Evolutionary conservation across 2,888 invertebrate species (phyloP), one percentile per base, ranked within the genome.

Genomic region (Apotomis betuletana): DNA sequence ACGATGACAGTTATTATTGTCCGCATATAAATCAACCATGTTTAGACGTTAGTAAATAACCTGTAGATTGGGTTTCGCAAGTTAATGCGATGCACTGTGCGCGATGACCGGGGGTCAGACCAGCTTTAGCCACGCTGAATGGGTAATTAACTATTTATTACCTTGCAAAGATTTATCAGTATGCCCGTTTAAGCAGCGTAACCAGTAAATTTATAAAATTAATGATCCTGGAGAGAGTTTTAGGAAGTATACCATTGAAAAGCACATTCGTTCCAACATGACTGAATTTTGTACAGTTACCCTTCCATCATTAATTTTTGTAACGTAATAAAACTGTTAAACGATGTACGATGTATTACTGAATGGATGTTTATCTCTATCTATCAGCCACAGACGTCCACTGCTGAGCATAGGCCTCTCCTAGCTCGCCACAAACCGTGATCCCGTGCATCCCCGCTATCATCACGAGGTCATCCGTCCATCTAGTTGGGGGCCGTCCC

Each of bases 121-220:
- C 15, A 8, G 55, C 69, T 62, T 69, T 69, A 57, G 59, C 58
- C 46, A 44, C 59, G 27, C n/a, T 44, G 44, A 60, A 58, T 57
- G 57, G 27, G 59, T 70, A 70, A 70, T 70, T 65, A 64, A 55
- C 64, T 65, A 52, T 64, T 70, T 65, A 70, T 57, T 64, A 64
- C 58, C 70, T 52, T 36, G 55, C 55, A 15, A 46, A 59, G 46
- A 65, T 64, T 64, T 65, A 70, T 70, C 52, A 44, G 46, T n/a
- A 63, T n/a, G 51, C 59, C 27, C 52, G 41, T 27, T 52, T n/a
- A 54, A 54, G 41, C 6, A 13, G 52, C 60, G 44, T 63, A 13
- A 54, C 46, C 55, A 46, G 55, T 57, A 15, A 44, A 13, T n/a
- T n/a, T n/a, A n/a, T 13, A 59, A 13, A 46, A 44, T 46, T 27